Evolutionary conservation across 2,888 invertebrate species (phyloP).

Genomic region (Liopterus haemorrhoidalis): DNA sequence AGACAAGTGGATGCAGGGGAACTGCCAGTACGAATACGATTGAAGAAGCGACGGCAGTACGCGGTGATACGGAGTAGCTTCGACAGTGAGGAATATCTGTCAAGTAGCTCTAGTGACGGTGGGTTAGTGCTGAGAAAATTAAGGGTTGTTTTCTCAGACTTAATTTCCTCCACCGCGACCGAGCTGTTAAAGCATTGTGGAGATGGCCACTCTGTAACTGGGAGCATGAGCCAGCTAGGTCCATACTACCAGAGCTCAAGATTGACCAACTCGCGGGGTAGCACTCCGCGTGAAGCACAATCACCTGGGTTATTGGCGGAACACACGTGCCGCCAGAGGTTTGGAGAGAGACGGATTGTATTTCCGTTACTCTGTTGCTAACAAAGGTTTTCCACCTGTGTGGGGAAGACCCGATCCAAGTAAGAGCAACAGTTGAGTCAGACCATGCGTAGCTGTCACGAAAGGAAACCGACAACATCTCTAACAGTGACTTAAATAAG

Average conservation of each 20-base stretch:
- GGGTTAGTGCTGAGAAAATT: no score
- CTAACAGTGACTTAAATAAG: neutral
- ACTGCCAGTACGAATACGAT: no score
- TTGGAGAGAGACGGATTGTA: neutral
- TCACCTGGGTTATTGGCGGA: constrained; percentile 7
- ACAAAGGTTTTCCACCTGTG: constrained; percentile 8
- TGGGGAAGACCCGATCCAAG: constrained; percentile 4
- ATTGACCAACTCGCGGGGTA: neutral
- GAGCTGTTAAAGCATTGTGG: no score
- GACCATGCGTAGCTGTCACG: neutral
- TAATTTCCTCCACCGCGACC: no score
- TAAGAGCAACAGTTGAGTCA: constrained; percentile 2
- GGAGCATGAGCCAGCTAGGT: constrained; percentile 1
- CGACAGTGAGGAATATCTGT: no score
- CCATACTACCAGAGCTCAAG: constrained; percentile 7
- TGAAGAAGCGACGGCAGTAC: no score
- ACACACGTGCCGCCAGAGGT: constrained; percentile 5
- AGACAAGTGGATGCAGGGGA: no score
- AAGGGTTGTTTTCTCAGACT: no score
- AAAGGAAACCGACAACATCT: neutral
- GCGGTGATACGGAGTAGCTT: no score
- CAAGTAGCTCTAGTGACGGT: no score
- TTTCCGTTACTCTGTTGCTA: constrained; percentile 5
- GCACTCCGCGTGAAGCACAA: constrained; percentile 4
- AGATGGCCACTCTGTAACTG: neutral